phyloP scores from a whole-genome alignment of 1,140 invertebrate genomes.

The Mycetomoellerius zeteki region DNA sequence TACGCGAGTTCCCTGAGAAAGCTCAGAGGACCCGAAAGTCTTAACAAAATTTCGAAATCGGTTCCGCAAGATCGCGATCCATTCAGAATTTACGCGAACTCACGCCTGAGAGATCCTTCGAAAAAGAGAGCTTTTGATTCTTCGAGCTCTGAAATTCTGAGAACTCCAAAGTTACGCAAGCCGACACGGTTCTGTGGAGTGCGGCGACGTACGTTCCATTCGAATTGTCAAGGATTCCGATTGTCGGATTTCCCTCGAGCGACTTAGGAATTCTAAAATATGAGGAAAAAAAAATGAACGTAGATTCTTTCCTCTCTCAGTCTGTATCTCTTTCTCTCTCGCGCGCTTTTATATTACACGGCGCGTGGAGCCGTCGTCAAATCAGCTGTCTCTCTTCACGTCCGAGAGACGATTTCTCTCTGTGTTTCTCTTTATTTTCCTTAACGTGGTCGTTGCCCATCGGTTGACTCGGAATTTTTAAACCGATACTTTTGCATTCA shows the following conservation, averaged over 20 bases:
- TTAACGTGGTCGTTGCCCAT: neutral
- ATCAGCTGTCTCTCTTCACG: conserved; percentile 26
- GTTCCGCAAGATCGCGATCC: neutral
- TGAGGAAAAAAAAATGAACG: conserved; percentile 54
- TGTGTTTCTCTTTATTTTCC: neutral
- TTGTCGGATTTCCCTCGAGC: conserved; percentile 68
- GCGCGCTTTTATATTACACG: neutral
- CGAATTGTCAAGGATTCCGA: conserved; percentile 19
- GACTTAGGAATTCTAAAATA: conserved; percentile 69
- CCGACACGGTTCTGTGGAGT: neutral
- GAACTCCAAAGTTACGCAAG: neutral
- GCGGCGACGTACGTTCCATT: conserved; percentile 19
- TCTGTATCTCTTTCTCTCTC: conserved; percentile 59
- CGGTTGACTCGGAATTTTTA: neutral
- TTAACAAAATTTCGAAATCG: neutral
- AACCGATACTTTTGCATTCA: conserved; percentile 2
- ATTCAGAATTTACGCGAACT: neutral
- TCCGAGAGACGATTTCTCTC: conserved; percentile 20
- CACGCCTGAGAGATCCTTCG: neutral
- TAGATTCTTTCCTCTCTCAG: conserved; percentile 49
- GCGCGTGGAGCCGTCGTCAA: conserved; percentile 5
- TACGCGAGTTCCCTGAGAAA: neutral
- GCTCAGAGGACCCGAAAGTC: neutral
- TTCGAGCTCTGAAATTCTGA: neutral
- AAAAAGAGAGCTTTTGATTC: neutral